Evolutionary conservation across 2,888 invertebrate species (phyloP).

Genomic region (Gymnosoma rotundatum): DNA sequence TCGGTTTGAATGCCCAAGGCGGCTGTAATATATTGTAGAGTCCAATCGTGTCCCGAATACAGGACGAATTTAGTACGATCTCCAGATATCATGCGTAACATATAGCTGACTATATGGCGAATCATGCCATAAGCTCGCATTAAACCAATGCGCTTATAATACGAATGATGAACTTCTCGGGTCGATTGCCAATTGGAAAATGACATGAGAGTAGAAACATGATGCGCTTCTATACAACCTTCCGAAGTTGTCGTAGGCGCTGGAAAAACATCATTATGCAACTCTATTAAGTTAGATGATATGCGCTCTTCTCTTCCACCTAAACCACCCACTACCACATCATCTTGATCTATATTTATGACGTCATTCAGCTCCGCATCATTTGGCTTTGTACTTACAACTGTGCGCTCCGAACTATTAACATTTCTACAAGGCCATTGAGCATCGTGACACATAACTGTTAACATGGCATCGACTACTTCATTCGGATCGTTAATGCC

Average conservation of each 20-base stretch:
- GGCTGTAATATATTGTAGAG: slow-evolving; percentile 91
- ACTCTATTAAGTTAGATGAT: slow-evolving; percentile 54
- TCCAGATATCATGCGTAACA: slow-evolving; percentile 91
- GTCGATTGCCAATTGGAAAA: slow-evolving; percentile 91
- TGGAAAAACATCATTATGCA: slow-evolving; percentile 41
- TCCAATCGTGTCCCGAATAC: slow-evolving; percentile 96
- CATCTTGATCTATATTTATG: slow-evolving; percentile 82
- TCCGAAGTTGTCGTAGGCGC: slow-evolving; percentile 64
- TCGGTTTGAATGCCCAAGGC: slow-evolving; percentile 87
- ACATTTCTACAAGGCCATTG: slow-evolving; percentile 87
- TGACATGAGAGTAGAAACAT: slow-evolving; percentile 90
- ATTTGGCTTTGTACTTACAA: slow-evolving; percentile 68
- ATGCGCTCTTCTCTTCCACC: slow-evolving; percentile 46
- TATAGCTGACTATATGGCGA: slow-evolving; percentile 90
- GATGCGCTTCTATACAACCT: slow-evolving; percentile 86
- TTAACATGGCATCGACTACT: slow-evolving; percentile 89
- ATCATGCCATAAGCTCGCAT: slow-evolving; percentile 92
- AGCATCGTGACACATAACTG: slow-evolving; percentile 91
- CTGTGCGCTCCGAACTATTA: slow-evolving; percentile 58
- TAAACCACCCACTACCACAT: slow-evolving; percentile 72
- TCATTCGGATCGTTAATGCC: slow-evolving; percentile 85
- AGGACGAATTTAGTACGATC: slow-evolving; percentile 89
- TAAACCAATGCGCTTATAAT: slow-evolving; percentile 86
- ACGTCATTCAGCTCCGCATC: slow-evolving; percentile 80
- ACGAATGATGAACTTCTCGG: slow-evolving; percentile 84